Evolutionary conservation across 2,113 vertebrate species (phyloP), one percentile per base, ranked within the genome.

Genomic region (Mellivora capensis): DNA sequence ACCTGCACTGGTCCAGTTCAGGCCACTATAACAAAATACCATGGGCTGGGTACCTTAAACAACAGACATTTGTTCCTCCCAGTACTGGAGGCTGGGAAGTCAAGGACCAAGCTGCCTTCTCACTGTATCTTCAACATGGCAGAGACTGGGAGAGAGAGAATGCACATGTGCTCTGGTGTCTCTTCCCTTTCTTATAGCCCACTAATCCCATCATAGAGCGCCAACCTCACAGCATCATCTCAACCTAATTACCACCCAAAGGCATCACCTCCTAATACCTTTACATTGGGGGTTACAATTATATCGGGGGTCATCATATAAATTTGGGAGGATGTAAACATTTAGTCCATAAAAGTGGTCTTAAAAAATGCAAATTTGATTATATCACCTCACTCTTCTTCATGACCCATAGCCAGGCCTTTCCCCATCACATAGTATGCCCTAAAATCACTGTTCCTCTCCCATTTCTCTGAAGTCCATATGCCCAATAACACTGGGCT

Each of bases 401-500:
- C 44, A 57, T 14, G 64, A n/a, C 29, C 17, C 25, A 17, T 1
- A 3, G 39, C 37, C 29, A 61, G 29, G 61, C 13, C 3, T 74
- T 20, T 61, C 1, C 27, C 20, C n/a, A 42, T 7, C 31, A 5
- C 0, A 0, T 8, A 14, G 15, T 59, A 13, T 5, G 7, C 44
- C 61, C 34, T 39, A 54, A 54, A 25, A 21, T 69, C 37, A n/a
- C 11, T 64, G 61, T 12, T n/a, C 13, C 44, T 67, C 71, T 84
- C 44, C 29, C 2, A 8, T 20, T 44, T 76, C 49, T 69, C 15
- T 54, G 83, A 64, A 14, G 31, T 29, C 23, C 27, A 7, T 14
- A 4, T 7, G 2, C 7, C 10, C 42, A 62, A 1, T 4, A 14
- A 27, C 10, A 2, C 10, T 4, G 10, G 42, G 7, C 18, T 42